phyloP scores from a whole-genome alignment of 2,113 vertebrate genomes.

The Piliocolobus tephrosceles region DNA sequence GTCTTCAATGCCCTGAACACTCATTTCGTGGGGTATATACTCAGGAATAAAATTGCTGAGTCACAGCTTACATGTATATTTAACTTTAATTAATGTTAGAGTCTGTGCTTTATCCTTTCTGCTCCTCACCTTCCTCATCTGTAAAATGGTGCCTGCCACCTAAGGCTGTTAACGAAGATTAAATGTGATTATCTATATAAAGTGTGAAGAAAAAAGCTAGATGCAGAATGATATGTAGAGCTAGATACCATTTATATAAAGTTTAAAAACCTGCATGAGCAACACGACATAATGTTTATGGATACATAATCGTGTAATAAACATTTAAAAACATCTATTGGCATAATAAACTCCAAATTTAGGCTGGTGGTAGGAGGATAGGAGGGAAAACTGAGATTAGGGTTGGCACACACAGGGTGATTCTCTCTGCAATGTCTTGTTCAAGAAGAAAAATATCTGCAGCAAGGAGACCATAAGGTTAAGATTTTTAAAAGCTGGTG shows the following conservation, averaged over 20 bases:
- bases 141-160: neutral
- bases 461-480: neutral
- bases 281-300: neutral
- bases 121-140: neutral
- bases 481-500: neutral
- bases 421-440: neutral
- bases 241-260: neutral
- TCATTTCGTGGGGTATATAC: accelerated
- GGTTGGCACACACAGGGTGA: accelerated
- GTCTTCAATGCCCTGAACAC: neutral
- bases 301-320: neutral
- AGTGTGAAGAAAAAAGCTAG: neutral
- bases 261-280: neutral
- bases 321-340: neutral
- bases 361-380: neutral
- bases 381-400: too few relatives aligned
- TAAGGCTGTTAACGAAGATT: neutral
- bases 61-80: accelerated
- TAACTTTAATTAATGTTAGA: too few relatives aligned
- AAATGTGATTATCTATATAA: neutral
- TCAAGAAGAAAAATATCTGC: neutral
- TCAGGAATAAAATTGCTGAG: neutral
- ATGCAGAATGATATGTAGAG: too few relatives aligned
- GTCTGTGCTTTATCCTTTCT: neutral
- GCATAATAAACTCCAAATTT: neutral